phyloP scores from a whole-genome alignment of 2,113 vertebrate genomes.

The Cichladusa arquata region DNA sequence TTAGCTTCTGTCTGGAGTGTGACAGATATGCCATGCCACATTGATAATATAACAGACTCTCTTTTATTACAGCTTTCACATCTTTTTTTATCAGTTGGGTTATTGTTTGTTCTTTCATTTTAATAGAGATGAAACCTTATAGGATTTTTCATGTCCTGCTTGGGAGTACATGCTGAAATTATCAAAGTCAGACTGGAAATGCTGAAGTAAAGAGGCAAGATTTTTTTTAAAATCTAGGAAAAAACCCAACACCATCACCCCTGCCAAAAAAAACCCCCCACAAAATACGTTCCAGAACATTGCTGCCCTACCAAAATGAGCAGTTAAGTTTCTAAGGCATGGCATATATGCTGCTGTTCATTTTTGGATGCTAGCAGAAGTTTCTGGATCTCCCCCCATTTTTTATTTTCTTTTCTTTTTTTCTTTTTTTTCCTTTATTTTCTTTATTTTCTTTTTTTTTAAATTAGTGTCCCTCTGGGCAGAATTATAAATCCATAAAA shows the following conservation, averaged over 20 bases:
- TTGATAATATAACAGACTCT: not conserved
- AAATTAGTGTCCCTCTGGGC: accelerated
- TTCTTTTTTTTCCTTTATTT: not conserved
- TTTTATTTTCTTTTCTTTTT: not conserved
- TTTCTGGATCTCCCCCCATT: not conserved
- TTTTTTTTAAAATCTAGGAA: not conserved
- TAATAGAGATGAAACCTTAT: not conserved
- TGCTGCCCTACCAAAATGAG: not conserved
- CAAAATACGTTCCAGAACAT: not conserved
- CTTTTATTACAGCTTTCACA: not conserved
- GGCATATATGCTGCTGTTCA: not conserved
- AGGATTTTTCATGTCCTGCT: not conserved
- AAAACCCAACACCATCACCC: not conserved
- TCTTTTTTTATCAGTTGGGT: not conserved
- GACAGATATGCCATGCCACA: not conserved
- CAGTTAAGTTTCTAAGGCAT: not conserved
- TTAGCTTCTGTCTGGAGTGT: not conserved
- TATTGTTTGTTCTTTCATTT: not conserved
- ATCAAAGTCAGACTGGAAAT: not conserved
- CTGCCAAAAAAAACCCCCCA: not conserved
- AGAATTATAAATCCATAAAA: not conserved
- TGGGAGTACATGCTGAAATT: not conserved
- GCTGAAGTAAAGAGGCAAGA: not conserved
- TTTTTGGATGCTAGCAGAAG: not conserved
- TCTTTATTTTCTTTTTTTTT: not conserved